Percentiles rank a stretch among this genome's conserved stretches.
Evolutionary conservation across 2,888 invertebrate genomes (phyloP).

Genomic region (Hoplodrina blanda): DNA sequence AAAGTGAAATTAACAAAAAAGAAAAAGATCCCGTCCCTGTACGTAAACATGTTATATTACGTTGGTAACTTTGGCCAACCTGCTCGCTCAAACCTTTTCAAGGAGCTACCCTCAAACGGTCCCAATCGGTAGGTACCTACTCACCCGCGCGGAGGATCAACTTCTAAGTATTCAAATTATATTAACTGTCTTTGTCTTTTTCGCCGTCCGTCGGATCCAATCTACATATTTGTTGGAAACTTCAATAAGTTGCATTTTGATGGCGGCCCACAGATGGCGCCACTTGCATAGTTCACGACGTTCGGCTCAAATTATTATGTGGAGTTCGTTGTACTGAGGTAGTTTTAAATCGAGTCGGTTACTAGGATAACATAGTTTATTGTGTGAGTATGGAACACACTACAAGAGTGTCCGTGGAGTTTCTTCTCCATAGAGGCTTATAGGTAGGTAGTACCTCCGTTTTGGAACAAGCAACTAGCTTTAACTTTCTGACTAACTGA

Average conservation of each 20-base stretch:
- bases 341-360: not conserved
- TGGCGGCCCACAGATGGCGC: constrained; percentile 53
- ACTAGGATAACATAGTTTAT: not conserved
- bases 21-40: no score
- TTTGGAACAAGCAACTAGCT: no score
- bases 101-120: no score
- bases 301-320: constrained; percentile 23
- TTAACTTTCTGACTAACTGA: no score
- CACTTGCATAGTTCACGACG: constrained; percentile 37
- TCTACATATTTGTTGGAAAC: constrained; percentile 65
- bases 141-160: constrained; percentile 29
- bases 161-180: constrained; percentile 65
- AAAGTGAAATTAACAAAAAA: no score
- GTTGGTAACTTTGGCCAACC: no score
- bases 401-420: no score
- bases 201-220: constrained; percentile 53
- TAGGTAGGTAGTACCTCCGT: no score
- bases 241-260: constrained; percentile 62
- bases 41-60: no score
- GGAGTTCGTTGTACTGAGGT: not conserved
- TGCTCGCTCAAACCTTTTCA: no score
- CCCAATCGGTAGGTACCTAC: no score
- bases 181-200: constrained; percentile 61
- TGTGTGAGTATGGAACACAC: not conserved
- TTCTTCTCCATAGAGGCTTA: no score